Evolutionary conservation across 2,113 vertebrate species (phyloP), one percentile per base, ranked within the genome.

Genomic region (Platichthys stellatus): DNA sequence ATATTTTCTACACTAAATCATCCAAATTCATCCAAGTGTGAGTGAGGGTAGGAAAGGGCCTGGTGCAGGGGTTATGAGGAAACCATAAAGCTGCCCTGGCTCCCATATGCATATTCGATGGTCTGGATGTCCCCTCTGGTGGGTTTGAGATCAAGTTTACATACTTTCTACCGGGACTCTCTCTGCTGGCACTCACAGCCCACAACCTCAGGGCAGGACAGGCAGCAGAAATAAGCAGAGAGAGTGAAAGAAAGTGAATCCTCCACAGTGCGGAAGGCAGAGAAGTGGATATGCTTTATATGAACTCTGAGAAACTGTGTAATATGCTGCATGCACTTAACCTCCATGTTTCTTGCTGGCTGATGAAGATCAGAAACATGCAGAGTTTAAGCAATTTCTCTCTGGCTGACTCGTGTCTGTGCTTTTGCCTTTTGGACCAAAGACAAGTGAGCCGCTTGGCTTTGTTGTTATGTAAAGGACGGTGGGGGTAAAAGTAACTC

Each of bases 121-220:
- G 31, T 72, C 21, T 65, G 26, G 43, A 63, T 71, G 35, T 84
- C 74, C 69, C 31, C 1, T 26, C 24, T 77, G 61, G 74, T 78
- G 76, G 70, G 71, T 84, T 47, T 75, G 35, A 31, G 84, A 72
- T 89, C 18, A 38, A 72, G 72, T 77, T 74, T 82, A 85, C 72
- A 75, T 69, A 70, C 23, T 40, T 23, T 53, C 71, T 35, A 13
- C n/a, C 0, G 31, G 60, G 73, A 68, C 40, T 69, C 67, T 66
- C n/a, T 78, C 57, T 78, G 63, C 60, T 86, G 77, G 71, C 80
- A 56, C 57, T 63, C n/a, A 43, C 40, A 62, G 75, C 80, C 78
- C 45, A 26, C 63, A 70, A 80, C 76, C 79, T 81, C 51, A 15
- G 56, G 71, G 53, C 49, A 56, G 24, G 51, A 72, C 60, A 82